phyloP scores from a whole-genome alignment of 2,113 vertebrate genomes.

The Etheostoma spectabile region DNA sequence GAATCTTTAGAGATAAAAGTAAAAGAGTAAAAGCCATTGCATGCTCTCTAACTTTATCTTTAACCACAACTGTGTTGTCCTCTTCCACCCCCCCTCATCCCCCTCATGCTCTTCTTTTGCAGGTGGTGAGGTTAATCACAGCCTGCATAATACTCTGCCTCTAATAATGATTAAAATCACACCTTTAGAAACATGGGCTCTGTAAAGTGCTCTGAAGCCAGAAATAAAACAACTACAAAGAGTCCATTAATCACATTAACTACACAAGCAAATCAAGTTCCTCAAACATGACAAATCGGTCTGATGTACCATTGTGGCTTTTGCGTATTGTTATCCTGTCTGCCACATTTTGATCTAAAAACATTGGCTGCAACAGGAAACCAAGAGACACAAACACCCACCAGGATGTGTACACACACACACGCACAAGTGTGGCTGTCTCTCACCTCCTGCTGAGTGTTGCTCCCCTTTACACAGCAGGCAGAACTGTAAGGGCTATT shows the following conservation, averaged over 20 bases:
- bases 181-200: slow-evolving; percentile 8
- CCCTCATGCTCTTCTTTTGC: slow-evolving; percentile 28
- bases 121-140: slow-evolving; percentile 32
- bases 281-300: slow-evolving; percentile 21
- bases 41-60: slow-evolving; percentile 19
- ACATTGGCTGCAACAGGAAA: slow-evolving; percentile 45
- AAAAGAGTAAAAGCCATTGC: slow-evolving; percentile 54
- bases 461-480: slow-evolving; percentile 51
- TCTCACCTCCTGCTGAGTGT: slow-evolving; percentile 59
- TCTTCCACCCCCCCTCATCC: background rate
- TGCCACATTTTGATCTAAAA: slow-evolving; percentile 70
- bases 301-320: slow-evolving; percentile 24
- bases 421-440: slow-evolving; percentile 38
- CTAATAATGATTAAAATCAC: slow-evolving; percentile 39
- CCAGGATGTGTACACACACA: slow-evolving; percentile 31
- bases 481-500: slow-evolving; percentile 29
- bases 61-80: slow-evolving; percentile 25
- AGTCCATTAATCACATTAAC: background rate
- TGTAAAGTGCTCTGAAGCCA: slow-evolving; percentile 2
- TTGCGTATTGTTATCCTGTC: slow-evolving; percentile 74
- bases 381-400: slow-evolving; percentile 42
- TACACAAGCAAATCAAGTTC: slow-evolving; percentile 11
- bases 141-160: slow-evolving; percentile 35
- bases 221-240: slow-evolving; percentile 27
- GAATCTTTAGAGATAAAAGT: slow-evolving; percentile 43